phyloP scores from a whole-genome alignment of 2,888 invertebrate genomes.

The Cabera pusaria region DNA sequence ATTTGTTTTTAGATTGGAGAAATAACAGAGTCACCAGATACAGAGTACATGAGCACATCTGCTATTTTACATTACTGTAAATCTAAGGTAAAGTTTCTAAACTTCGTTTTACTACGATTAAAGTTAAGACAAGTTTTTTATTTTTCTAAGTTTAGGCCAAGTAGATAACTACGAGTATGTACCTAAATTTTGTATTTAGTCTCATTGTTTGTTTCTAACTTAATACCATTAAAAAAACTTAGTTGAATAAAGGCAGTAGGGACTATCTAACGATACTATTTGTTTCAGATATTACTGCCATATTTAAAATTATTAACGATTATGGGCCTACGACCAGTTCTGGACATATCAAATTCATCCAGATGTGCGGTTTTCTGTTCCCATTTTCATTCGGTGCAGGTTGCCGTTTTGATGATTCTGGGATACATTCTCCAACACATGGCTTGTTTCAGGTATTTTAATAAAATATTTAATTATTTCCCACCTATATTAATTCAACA shows the following conservation, averaged over 20 bases:
- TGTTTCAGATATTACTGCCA: conserved; percentile 87
- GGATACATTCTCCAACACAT: conserved; percentile 91
- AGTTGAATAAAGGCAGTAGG: too few species aligned
- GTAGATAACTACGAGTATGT: too few species aligned
- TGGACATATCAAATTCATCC: conserved; percentile 84
- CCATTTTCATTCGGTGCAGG: conserved; percentile 87
- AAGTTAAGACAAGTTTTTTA: too few species aligned
- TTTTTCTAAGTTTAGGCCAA: too few species aligned
- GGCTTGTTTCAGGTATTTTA: conserved; percentile 91
- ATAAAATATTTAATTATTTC: too few species aligned
- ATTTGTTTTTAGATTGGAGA: conserved; percentile 85
- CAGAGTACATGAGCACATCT: conserved; percentile 88
- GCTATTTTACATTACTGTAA: conserved; percentile 92
- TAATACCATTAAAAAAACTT: too few species aligned
- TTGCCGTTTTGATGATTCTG: conserved; percentile 85
- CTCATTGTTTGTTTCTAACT: too few species aligned
- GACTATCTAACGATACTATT: neutral
- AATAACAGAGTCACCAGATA: conserved; percentile 86
- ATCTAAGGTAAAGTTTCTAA: conserved; percentile 87
- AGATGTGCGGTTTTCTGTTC: conserved; percentile 84
- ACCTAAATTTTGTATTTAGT: too few species aligned
- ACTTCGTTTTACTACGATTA: too few species aligned
- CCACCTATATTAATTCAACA: too few species aligned
- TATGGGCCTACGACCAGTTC: conserved; percentile 89
- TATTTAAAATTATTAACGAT: conserved; percentile 89